Base-by-base conservation (phyloP, 2,113 vertebrate species). In the Apteryx mantelli region DNA sequence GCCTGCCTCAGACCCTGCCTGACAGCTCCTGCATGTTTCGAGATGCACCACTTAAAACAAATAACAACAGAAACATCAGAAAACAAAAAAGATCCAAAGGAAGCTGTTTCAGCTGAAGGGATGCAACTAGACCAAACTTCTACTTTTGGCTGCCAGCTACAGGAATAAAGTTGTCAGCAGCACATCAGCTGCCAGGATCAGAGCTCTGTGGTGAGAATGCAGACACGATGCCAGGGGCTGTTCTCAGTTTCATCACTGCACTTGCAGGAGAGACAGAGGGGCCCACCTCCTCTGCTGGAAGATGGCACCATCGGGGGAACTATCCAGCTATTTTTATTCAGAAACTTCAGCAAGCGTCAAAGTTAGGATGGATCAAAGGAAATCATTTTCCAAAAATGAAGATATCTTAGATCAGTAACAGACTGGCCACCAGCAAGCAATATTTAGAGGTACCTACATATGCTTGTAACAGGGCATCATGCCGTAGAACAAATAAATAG, bases 81-180 rank as follows among this genome's bases (percentile, higher is more conserved):
- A 89, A 92, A 26, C 19, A 68, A 55, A 20, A 68, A 89, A 88
- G 40, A 83, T 73, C 80, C 83, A 88, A 92, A 93, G 64, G 65
- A 91, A 91, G 79, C 71, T 64, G 87, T 71, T 94, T 91, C 88
- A 93, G 87, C 69, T 95, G 88, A 74, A 94, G 68, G 77, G 48
- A 90, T 86, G 89, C 55, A 71, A 75, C 60, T 42, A 88, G 82
- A 91, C 80, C 76, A 95, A 91, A 94, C 85, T 94, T 95, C 82
- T 94, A 71, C 91, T 93, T 95, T 91, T 91, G 94, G 94, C 89
- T 89, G 94, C 87, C 55, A 78, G 91, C 89, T 81, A 97, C 96
- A 96, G 76, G 96, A 96, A 97, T 95, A 95, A 95, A 97, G 91
- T 93, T 97, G 97, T 97, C 95, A 96, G 93, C 93, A 95, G 85